A percentile compares a stretch with the other conserved stretches of the same genome.
phyloP scores from a whole-genome alignment of 2,888 invertebrate species.

The Eilema depressum region DNA sequence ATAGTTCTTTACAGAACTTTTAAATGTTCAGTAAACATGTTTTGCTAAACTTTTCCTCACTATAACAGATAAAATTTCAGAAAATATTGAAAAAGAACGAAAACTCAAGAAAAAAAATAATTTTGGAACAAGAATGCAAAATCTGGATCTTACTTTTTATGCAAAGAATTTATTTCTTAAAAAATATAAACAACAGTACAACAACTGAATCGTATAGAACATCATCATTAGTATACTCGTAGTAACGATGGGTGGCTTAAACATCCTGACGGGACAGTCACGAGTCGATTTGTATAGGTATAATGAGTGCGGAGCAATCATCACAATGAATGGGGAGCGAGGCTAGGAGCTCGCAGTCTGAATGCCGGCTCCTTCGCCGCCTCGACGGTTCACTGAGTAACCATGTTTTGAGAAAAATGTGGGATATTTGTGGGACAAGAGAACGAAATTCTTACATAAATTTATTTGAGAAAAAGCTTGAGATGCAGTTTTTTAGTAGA shows the following conservation, averaged over 20 bases:
- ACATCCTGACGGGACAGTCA: slow-evolving; percentile 48
- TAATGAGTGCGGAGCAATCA: slow-evolving; percentile 82
- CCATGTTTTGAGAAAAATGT: slow-evolving; percentile 20
- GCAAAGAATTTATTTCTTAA: background rate
- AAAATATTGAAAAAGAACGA: too few species aligned
- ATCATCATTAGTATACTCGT: slow-evolving; percentile 33
- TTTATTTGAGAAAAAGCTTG: too few species aligned
- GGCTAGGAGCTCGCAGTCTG: slow-evolving; percentile 66
- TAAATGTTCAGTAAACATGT: too few species aligned
- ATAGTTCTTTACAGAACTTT: too few species aligned
- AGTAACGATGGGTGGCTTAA: slow-evolving; percentile 36
- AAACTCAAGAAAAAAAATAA: too few species aligned
- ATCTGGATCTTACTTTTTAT: too few species aligned
- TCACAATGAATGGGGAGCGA: slow-evolving; percentile 80
- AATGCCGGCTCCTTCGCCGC: slow-evolving; percentile 66
- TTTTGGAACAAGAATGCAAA: too few species aligned
- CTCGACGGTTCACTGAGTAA: slow-evolving; percentile 33
- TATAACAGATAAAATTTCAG: too few species aligned
- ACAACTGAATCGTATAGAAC: slow-evolving; percentile 25
- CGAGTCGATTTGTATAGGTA: slow-evolving; percentile 53
- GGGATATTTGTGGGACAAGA: slow-evolving; percentile 6
- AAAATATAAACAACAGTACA: slow-evolving; percentile 8
- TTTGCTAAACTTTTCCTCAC: too few species aligned
- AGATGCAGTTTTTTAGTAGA: too few species aligned
- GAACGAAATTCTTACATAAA: background rate